Evolutionary conservation across 2,888 invertebrate species (phyloP).

Genomic region (Amiota communis): DNA sequence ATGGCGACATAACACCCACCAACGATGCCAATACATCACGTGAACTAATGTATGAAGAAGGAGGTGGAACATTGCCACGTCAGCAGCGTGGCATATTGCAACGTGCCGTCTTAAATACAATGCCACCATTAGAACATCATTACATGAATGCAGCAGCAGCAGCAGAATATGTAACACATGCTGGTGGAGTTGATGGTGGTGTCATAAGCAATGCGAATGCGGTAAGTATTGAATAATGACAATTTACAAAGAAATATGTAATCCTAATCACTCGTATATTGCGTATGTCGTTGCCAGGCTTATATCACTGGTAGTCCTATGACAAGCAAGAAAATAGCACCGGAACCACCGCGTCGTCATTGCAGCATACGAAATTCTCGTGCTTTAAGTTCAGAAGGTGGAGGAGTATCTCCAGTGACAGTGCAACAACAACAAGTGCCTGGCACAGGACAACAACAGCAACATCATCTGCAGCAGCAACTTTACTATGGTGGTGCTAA

Average conservation of each 20-base stretch:
- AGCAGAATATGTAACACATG: conserved; percentile 69
- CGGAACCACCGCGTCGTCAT: conserved; percentile 86
- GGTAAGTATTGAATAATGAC: not conserved
- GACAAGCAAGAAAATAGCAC: conserved; percentile 84
- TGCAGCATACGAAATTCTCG: conserved; percentile 74
- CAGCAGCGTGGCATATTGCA: conserved; percentile 77
- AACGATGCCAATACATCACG: conserved; percentile 78
- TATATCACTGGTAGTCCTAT: conserved; percentile 81
- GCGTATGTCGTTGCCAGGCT: conserved; percentile 62
- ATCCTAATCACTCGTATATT: too few relatives aligned
- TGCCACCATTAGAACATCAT: conserved; percentile 71
- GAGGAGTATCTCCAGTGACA: conserved; percentile 30
- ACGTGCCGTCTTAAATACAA: conserved; percentile 70
- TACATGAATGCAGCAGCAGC: conserved; percentile 72
- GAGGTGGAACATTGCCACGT: conserved; percentile 89
- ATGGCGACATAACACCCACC: conserved; percentile 92
- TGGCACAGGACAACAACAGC: conserved; percentile 36
- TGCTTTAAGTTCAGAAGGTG: conserved; percentile 55
- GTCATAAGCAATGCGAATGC: conserved; percentile 40
- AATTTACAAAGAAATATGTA: too few relatives aligned
- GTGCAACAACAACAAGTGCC: conserved; percentile 37
- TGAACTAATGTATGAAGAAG: conserved; percentile 75
- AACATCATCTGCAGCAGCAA: conserved; percentile 38
- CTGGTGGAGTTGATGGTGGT: conserved; percentile 50
- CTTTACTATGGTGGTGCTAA: conserved; percentile 50